A percentile compares a stretch with the other conserved stretches of the same genome.
These are phyloP conservation scores for Elmis aenea DNA, from an alignment of 2,888 invertebrate species.

Conservation along the genomic window DNA sequence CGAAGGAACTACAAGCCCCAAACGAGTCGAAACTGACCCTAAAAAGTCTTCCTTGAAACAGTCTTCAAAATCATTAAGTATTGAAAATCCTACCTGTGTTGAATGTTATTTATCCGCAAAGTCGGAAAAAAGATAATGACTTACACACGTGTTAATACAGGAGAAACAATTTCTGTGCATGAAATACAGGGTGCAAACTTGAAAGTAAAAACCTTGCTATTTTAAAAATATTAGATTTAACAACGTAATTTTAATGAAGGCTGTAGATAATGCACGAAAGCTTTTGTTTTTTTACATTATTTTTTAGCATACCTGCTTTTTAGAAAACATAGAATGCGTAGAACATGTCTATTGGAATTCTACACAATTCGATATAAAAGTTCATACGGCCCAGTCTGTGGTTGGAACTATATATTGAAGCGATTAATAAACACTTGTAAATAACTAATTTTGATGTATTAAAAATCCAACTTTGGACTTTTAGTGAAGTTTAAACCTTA, in stretches of 20 bases:
- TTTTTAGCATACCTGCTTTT: conserved; percentile 33
- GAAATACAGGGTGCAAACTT: too few relatives aligned
- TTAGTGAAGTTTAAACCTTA: conserved; percentile 7
- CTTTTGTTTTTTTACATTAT: too few relatives aligned
- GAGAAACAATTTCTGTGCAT: too few relatives aligned
- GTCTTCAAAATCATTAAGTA: conserved; percentile 53
- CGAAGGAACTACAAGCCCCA: conserved; percentile 10
- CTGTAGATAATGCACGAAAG: too few relatives aligned
- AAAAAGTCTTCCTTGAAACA: conserved; percentile 43
- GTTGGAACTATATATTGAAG: conserved; percentile 20
- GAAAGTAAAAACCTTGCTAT: too few relatives aligned
- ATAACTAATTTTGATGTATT: too few relatives aligned
- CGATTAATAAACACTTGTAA: too few relatives aligned
- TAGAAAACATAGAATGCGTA: conserved; percentile 26
- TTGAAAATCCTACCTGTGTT: conserved; percentile 68
- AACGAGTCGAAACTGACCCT: conserved; percentile 13
- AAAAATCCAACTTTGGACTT: conserved; percentile 12
- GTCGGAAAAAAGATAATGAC: conserved; percentile 45
- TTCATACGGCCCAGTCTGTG: conserved; percentile 12
- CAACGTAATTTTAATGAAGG: too few relatives aligned
- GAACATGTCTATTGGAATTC: conserved; percentile 46
- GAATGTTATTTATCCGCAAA: conserved; percentile 67
- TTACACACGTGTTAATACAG: conserved; percentile 2
- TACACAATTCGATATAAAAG: conserved; percentile 34
- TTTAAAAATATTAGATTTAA: too few relatives aligned